A percentile compares a stretch with the other conserved stretches of the same genome.
Conservation (phyloP, 2,888 invertebrate genomes). For the Philereme vetulata region DNA sequence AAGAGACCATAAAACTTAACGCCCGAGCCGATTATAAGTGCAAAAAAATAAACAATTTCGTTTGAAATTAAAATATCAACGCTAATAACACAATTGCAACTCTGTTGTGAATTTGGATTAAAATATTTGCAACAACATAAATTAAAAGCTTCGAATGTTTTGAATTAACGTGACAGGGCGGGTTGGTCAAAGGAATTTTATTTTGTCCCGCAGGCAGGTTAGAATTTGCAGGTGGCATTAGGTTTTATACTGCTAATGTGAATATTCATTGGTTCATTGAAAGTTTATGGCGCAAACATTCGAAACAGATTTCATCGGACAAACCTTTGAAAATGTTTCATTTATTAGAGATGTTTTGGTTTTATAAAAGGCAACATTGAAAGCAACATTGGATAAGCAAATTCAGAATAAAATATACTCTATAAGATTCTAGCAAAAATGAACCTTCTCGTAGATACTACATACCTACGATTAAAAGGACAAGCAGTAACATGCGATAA, state of each 20-base stretch:
- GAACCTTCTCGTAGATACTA: too few species aligned
- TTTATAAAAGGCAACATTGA: too few species aligned
- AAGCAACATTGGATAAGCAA: too few species aligned
- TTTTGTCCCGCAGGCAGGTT: neutral
- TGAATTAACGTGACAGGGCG: conserved; percentile 62
- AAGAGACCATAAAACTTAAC: conserved; percentile 22
- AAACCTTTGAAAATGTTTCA: too few species aligned
- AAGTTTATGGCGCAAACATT: too few species aligned
- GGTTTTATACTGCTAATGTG: conserved; percentile 2
- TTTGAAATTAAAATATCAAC: conserved; percentile 57
- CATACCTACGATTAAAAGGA: conserved; percentile 29
- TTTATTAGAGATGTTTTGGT: too few species aligned
- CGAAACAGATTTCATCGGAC: too few species aligned
- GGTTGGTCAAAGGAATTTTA: conserved; percentile 40
- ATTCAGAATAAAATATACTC: too few species aligned
- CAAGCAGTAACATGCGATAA: conserved; percentile 52
- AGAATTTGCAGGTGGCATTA: conserved; percentile 17
- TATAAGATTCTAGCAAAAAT: too few species aligned
- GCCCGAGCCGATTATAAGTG: conserved; percentile 13
- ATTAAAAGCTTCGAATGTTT: conserved; percentile 52
- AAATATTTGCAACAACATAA: conserved; percentile 54
- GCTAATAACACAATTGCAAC: conserved; percentile 61
- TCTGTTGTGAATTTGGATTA: conserved; percentile 54
- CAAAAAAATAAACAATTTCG: conserved; percentile 40
- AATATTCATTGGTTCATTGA: too few species aligned